phyloP scores from a whole-genome alignment of 2,797 vertebrate species.

The Poeciliopsis paucimaculata region DNA sequence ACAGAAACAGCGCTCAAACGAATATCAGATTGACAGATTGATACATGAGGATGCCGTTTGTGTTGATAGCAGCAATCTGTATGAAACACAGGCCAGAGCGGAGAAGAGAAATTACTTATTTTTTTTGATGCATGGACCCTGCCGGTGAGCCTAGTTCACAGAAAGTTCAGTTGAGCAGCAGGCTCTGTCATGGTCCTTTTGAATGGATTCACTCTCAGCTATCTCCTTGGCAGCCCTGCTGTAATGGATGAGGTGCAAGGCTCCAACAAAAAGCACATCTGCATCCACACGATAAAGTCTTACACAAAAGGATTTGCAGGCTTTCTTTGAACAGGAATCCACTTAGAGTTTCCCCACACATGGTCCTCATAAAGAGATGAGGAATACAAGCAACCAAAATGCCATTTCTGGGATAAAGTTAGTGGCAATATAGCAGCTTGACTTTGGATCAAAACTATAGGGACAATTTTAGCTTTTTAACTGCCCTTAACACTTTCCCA shows the following conservation, averaged over 20 bases:
- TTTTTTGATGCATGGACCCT: conserved; percentile 75
- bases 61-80: conserved; percentile 77
- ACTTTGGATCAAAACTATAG: background rate
- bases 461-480: conserved; percentile 6
- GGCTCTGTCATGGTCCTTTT: conserved; percentile 81
- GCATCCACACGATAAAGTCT: conserved; percentile 79
- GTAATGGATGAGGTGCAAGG: conserved; percentile 86
- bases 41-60: conserved; percentile 71
- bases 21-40: conserved; percentile 79
- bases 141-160: conserved; percentile 81
- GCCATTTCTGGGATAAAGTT: conserved; percentile 27
- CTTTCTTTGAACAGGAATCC: conserved; percentile 72
- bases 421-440: background rate
- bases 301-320: conserved; percentile 79
- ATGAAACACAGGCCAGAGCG: conserved; percentile 76
- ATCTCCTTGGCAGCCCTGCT: conserved; percentile 79
- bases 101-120: conserved; percentile 71
- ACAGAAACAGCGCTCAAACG: conserved; percentile 68
- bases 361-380: conserved; percentile 74
- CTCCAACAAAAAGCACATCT: conserved; percentile 86
- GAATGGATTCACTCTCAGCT: conserved; percentile 82
- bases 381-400: conserved; percentile 38
- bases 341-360: conserved; percentile 72
- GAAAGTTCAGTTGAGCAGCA: conserved; percentile 83
- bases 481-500: conserved; percentile 15